Conservation (phyloP, 2,113 vertebrate species). For the Sphaerodactylus townsendi region DNA sequence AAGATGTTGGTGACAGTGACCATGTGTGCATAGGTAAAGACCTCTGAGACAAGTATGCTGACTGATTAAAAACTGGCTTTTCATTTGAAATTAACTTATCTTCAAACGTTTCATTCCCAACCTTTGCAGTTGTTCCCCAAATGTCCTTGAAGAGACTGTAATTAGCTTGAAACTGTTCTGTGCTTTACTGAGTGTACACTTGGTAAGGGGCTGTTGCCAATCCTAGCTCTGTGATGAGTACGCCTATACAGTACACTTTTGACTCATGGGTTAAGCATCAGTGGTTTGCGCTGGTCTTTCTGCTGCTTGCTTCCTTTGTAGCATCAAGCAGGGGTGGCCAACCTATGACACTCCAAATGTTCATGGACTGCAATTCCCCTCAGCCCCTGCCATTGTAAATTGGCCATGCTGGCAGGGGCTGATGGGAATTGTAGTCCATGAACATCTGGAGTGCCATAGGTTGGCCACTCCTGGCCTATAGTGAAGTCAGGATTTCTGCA, state of each 20-base stretch:
- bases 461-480: not conserved
- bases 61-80: not conserved
- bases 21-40: not conserved
- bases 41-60: not conserved
- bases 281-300: not conserved
- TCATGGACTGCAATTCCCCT: no score
- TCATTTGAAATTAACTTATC: slow-evolving; percentile 2
- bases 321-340: not conserved
- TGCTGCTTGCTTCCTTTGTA: not conserved
- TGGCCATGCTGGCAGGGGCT: no score
- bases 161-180: not conserved
- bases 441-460: no score
- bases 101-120: not conserved
- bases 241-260: not conserved
- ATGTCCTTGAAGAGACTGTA: not conserved
- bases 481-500: not conserved
- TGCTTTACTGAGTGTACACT: not conserved
- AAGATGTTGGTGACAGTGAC: slow-evolving; percentile 23
- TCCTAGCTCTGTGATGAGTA: no score
- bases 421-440: no score
- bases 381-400: no score
- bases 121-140: not conserved
- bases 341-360: no score
- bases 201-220: no score
- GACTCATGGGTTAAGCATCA: not conserved